Evolutionary conservation across 2,888 invertebrate genomes (phyloP), one percentile per base, ranked within the genome.

Genomic region (Pyrochroa serraticornis): DNA sequence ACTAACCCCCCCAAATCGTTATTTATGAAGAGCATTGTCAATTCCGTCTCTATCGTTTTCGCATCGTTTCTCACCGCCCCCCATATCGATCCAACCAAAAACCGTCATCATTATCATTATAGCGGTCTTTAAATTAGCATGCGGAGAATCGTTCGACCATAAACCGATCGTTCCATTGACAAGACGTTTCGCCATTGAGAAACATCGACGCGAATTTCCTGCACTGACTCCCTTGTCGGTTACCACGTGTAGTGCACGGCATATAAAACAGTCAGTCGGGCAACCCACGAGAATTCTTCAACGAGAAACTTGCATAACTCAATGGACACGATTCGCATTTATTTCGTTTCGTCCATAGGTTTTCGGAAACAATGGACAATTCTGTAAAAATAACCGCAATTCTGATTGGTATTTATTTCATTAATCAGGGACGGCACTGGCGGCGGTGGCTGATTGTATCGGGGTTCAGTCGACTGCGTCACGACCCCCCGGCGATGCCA

Each of bases 301-400:
- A 34, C 37, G 35, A 38, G 38, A 5, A 22, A 58, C 58, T 58
- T 52, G 50, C 47, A 52, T 58, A 58, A 58, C 52, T 58, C 47
- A 47, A 52, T 42, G 50, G 46, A 54, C 59, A 59, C 54, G 59
- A 54, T 59, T 59, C 58, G 54, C 58, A 58, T 58, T 58, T 58
- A n/a, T n/a, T n/a, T n/a, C 49, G 54, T 49, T 49, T 49, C 36
- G 54, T 36, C 45, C 49, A 50, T 45, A 54, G 54, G 54, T 50
- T 50, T 54, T 46, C 54, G 54, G 44, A 50, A 58, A 59, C 59
- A 59, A 59, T 59, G 59, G 54, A 49, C 50, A 22, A 22, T 22
- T 22, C 22, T 22, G 2, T 5, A 5, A 5, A 2, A 3, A 22
- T 22, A 22, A 22, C 22, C 22, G 5, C 22, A 22, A 22, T 5